Evolutionary conservation across 2,797 vertebrate species (phyloP), one percentile per base, ranked within the genome.

Genomic region (Sebastes oblongus): DNA sequence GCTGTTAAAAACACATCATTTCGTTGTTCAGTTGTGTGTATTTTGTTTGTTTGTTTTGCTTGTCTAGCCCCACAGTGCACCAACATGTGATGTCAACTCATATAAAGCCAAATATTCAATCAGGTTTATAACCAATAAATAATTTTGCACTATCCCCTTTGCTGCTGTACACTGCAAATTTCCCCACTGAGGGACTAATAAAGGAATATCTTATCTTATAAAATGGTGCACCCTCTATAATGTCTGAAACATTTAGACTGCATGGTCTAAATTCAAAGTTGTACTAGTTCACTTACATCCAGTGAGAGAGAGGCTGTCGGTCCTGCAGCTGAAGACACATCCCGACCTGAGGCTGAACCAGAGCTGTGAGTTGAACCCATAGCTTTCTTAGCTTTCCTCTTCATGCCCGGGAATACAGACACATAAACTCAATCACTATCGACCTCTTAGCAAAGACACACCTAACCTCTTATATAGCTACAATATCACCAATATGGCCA

Each of bases 361-460:
- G 55, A 16, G 86, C 86, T 91, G 1, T 55, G 36, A 32, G 60
- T n/a, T 32, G 75, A 7, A 46, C 87, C 93, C 92, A 91, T 92
- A 1, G 36, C 13, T 34, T 16, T 42, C 14, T 42, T 54, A 1
- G 32, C 66, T 70, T 65, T 90, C 76, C 82, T 90, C 66, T 77
- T 89, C 82, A 86, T 87, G 18, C 71, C 78, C n/a, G 46, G 59
- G 16, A 18, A 22, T 11, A 34, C 4, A 52, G 22, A 8, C 10
- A 14, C 22, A 20, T 16, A 9, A 1, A 9, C 6, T 18, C 12
- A 25, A 4, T 5, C 2, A 1, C 12, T 13, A 1, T 39, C 22
- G 13, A 20, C 6, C 12, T 1, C 1, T 29, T 16, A 5, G 32
- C 6, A 2, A 14, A 16, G 5, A 20, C 3, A 3, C 16, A 14